Percentiles rank a stretch among this genome's conserved stretches.
phyloP scores from a whole-genome alignment of 2,113 vertebrate genomes.

The Lophotis ruficrista region DNA sequence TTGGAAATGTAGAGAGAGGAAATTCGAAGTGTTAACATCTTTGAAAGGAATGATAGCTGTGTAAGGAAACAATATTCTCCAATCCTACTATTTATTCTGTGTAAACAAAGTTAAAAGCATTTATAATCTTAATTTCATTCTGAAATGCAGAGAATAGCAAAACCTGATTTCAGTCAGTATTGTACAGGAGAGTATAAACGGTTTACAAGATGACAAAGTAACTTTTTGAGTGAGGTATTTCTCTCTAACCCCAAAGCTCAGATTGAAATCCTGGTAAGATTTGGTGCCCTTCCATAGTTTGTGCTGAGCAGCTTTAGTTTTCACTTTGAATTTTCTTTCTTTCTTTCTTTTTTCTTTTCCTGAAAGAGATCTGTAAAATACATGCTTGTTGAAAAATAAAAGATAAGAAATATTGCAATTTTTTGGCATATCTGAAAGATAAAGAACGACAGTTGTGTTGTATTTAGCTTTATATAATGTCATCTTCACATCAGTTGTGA shows the following conservation, averaged over 20 bases:
- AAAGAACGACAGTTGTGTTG: neutral
- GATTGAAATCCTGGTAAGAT: neutral
- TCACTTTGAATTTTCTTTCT: neutral
- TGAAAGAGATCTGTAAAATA: neutral
- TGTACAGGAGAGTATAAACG: too few species aligned
- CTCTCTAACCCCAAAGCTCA: neutral
- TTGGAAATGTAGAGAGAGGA: neutral
- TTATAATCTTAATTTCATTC: neutral
- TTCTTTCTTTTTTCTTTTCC: neutral
- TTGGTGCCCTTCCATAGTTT: neutral
- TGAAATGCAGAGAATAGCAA: neutral
- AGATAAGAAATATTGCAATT: neutral
- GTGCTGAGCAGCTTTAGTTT: neutral
- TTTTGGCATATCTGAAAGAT: neutral
- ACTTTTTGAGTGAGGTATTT: neutral
- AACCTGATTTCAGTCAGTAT: neutral
- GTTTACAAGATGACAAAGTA: neutral
- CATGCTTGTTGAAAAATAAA: neutral
- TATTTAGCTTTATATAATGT: neutral
- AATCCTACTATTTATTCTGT: neutral
- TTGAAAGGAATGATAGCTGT: neutral
- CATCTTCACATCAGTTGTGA: neutral
- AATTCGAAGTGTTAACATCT: neutral
- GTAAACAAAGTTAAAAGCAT: neutral
- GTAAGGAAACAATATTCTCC: neutral